phyloP scores from a whole-genome alignment of 2,797 vertebrate species.

The Paguma larvata region DNA sequence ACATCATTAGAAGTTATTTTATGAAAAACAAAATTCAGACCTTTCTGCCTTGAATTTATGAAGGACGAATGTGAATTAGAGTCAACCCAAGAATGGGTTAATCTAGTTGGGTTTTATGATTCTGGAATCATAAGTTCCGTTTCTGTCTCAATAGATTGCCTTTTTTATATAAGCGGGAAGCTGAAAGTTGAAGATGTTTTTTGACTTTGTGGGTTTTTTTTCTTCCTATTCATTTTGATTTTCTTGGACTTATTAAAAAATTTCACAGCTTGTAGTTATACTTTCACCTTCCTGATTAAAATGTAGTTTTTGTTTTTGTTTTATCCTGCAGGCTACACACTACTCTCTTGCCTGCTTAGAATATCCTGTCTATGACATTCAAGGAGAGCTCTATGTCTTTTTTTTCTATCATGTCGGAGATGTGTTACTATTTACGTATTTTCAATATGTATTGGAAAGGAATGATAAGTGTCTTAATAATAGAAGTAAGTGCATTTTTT shows the following conservation, averaged over 20 bases:
- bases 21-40: not conserved
- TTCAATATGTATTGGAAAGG: not conserved
- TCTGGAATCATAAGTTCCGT: not conserved
- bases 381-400: not conserved
- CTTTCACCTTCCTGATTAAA: not conserved
- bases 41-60: not conserved
- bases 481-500: not conserved
- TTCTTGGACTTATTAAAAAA: constrained; percentile 16
- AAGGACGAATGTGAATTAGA: not conserved
- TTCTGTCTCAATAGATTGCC: not conserved
- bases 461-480: not conserved
- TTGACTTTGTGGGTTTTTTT: not conserved
- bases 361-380: not conserved
- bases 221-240: not conserved
- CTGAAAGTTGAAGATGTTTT: not conserved
- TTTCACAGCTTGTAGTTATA: not conserved
- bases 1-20: not conserved
- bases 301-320: not conserved
- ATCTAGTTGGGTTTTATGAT: not conserved
- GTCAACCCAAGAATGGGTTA: not conserved
- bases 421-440: not conserved
- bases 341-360: not conserved
- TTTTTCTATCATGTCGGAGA: not conserved
- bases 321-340: not conserved
- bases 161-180: not conserved